Evolutionary conservation across 2,113 vertebrate genomes (phyloP).

Genomic region (Psephotus haematonotus): DNA sequence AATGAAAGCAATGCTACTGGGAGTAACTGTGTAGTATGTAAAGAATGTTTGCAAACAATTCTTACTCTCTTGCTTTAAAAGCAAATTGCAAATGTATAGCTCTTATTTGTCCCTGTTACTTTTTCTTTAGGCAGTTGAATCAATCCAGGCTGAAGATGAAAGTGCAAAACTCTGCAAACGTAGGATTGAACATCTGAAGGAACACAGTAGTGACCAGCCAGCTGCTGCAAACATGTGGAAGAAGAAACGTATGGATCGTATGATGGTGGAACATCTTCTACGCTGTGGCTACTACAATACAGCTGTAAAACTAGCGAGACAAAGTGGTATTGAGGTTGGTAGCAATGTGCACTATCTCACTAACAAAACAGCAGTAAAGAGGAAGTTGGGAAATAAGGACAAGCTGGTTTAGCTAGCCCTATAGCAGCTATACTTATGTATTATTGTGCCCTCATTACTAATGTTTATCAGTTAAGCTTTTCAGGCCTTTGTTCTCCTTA

Average conservation of each 20-base stretch:
- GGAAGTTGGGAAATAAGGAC: not conserved
- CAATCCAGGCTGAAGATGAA: slow-evolving; percentile 97
- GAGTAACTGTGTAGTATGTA: not conserved
- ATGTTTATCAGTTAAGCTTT: not conserved
- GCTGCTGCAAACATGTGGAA: slow-evolving; percentile 95
- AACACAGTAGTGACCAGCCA: slow-evolving; percentile 95
- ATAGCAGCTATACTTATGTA: not conserved
- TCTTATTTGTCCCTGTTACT: not conserved
- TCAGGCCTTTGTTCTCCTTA: not conserved
- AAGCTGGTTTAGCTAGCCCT: not conserved
- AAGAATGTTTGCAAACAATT: not conserved
- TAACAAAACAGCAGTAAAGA: not conserved
- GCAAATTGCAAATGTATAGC: not conserved
- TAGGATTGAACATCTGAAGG: slow-evolving; percentile 95
- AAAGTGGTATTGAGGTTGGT: slow-evolving; percentile 95
- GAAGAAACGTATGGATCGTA: slow-evolving; percentile 97
- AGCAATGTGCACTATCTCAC: not conserved
- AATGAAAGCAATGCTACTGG: not conserved
- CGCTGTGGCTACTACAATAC: slow-evolving; percentile 98
- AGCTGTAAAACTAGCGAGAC: slow-evolving; percentile 92
- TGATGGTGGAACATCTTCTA: slow-evolving; percentile 98
- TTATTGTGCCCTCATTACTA: not conserved
- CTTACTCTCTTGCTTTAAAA: not conserved
- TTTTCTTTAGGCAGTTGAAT: slow-evolving; percentile 88
- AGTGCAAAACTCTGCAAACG: slow-evolving; percentile 97